Conservation (phyloP, 2,888 invertebrate genomes). For the Trachelus stipa region DNA sequence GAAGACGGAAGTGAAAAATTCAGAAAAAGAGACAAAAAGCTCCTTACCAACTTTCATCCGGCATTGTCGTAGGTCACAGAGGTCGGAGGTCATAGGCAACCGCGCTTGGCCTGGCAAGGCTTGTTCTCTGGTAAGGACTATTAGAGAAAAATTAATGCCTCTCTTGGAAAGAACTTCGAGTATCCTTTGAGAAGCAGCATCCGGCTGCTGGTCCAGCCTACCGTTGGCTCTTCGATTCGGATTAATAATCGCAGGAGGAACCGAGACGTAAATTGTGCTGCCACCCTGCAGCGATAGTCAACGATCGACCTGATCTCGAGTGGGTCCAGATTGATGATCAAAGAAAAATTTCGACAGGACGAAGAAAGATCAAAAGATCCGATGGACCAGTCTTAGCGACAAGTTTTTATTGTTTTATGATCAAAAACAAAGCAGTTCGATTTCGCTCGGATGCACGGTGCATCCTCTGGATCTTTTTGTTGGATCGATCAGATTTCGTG, state of each 20-base stretch:
- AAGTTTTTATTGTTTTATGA: background rate
- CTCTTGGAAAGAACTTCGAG: background rate
- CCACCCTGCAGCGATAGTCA: too few species aligned
- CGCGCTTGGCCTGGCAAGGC: background rate
- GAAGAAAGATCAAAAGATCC: background rate
- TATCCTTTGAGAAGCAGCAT: background rate
- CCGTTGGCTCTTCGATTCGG: background rate
- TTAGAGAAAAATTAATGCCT: background rate
- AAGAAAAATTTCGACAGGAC: background rate
- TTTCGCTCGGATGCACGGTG: background rate
- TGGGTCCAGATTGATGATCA: background rate
- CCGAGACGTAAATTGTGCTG: background rate
- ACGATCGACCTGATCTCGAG: too few species aligned
- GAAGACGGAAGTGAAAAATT: conserved; percentile 6
- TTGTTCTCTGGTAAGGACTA: too few species aligned
- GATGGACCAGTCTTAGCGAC: background rate
- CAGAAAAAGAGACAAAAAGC: background rate
- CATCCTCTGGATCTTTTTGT: too few species aligned
- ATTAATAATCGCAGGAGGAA: background rate
- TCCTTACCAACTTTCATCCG: background rate
- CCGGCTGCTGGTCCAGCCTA: background rate
- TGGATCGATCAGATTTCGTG: background rate
- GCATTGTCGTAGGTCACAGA: background rate
- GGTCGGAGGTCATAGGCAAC: background rate
- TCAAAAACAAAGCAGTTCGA: background rate